A percentile compares a stretch with the other conserved stretches of the same genome.
These are phyloP conservation scores for Pygoscelis adeliae DNA, from an alignment of 2,113 vertebrate species.

Conservation along the genomic window DNA sequence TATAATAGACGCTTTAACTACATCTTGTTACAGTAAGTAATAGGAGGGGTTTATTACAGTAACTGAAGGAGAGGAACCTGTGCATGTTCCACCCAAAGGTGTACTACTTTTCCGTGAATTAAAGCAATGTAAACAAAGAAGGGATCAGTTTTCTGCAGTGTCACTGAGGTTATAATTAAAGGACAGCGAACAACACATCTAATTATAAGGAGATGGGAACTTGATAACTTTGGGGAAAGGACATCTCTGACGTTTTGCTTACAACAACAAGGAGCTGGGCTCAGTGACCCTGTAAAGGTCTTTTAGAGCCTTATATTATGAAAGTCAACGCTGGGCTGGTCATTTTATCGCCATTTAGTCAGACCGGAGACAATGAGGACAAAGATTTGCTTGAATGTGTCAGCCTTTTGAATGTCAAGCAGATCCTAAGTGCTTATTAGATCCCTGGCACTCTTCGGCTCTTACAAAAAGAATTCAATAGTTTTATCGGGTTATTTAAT, in stretches of 20 bases:
- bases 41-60: not conserved
- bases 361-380: not conserved
- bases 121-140: constrained; percentile 32
- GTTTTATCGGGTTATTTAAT: not conserved
- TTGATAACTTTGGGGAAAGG: constrained; percentile 45
- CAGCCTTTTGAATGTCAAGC: not conserved
- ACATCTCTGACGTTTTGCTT: constrained; percentile 40
- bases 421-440: not conserved
- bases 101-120: not conserved
- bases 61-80: not conserved
- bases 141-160: not conserved
- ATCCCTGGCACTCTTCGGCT: not conserved
- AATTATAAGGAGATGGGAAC: constrained; percentile 59
- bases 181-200: not conserved
- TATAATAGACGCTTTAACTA: not conserved
- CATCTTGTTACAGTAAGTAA: not conserved
- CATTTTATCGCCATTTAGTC: not conserved
- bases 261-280: not conserved
- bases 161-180: constrained; percentile 39
- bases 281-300: not conserved
- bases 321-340: not conserved
- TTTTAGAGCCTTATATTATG: not conserved
- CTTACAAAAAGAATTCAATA: not conserved
- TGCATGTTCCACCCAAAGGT: not conserved
- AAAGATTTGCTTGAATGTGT: not conserved